Base-by-base conservation (phyloP, 2,888 invertebrate species). In the Proisotoma minuta region DNA sequence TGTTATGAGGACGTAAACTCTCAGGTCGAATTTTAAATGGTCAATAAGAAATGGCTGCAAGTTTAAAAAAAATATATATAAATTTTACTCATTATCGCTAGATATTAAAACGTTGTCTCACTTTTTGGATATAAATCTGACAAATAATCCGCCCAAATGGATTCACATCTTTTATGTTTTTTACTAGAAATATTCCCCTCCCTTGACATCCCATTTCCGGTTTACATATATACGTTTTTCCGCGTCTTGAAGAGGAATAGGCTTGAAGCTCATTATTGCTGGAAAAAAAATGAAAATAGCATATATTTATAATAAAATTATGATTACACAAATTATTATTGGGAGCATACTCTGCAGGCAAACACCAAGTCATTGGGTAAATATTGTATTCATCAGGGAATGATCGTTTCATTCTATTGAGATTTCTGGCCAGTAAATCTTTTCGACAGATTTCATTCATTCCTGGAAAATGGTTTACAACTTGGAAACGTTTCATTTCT, bases 201-300 rank as follows among this genome's bases (percentile, higher is more conserved):
- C 95, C 94, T 78, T 92, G 91, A 74, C 93, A 91, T 0, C 93
- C 93, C 64, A 88, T 87, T 75, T 92, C 92, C 0, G 95, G 94
- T 78, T 95, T 95, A 66, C 94, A 82, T 64, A 95, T 95, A 75
- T 88, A 94, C 0, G 89, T 88, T 76, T 85, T 86, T 68, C 85
- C 84, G 76, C 81, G 87, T 75, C 84, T 84, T 67, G 82, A 81
- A 78, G 85, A 86, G 76, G 85, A 85, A 77, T 85, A 89, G 72
- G 82, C 84, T 61, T 84, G 79, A 15, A 87, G 89, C 77, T 86
- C 89, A 1, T 88, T 88, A 67, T 87, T 83, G 77, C 87, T 85
- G 61, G 57, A 23, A 56, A 5, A 15, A 8, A 34, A 34, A 34
- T 15, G 15, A 34, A 15, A 8, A 34, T 34, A 34, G 15, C 15